Percentiles rank a stretch among this genome's conserved stretches.
Conservation (phyloP, 2,888 invertebrate genomes). For the Fragum fragum region DNA sequence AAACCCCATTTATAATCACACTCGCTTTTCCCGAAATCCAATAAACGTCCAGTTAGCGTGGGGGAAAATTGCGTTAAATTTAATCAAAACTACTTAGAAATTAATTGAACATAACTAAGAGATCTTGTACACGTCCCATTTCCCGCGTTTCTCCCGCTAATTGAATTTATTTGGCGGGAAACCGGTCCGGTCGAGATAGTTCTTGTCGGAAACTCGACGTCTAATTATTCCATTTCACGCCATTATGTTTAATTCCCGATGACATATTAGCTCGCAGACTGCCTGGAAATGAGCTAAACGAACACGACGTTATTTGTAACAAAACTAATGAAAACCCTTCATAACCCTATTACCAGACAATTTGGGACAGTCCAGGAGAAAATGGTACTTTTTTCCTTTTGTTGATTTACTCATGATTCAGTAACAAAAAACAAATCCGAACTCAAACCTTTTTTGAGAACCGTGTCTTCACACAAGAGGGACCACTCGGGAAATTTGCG, state of each 20-base stretch:
- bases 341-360: constrained; percentile 62
- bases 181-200: constrained; percentile 38
- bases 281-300: constrained; percentile 63
- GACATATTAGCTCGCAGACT: constrained; percentile 68
- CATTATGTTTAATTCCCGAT: constrained; percentile 62
- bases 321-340: constrained; percentile 62
- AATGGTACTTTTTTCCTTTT: background rate
- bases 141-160: constrained; percentile 61
- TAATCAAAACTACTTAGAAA: constrained; percentile 72
- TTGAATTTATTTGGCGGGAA: constrained; percentile 71
- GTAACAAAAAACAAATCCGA: too few relatives aligned
- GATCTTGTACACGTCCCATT: constrained; percentile 58
- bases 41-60: constrained; percentile 58
- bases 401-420: too few relatives aligned
- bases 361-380: background rate
- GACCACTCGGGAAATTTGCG: too few relatives aligned
- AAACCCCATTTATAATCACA: constrained; percentile 61
- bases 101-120: constrained; percentile 68
- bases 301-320: constrained; percentile 62
- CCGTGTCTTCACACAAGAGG: too few relatives aligned
- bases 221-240: constrained; percentile 66
- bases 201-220: constrained; percentile 62
- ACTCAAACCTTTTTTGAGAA: too few relatives aligned
- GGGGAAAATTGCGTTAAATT: constrained; percentile 67
- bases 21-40: constrained; percentile 51